Evolutionary conservation across 2,797 vertebrate genomes (phyloP).

Genomic region (Gouania willdenowi): DNA sequence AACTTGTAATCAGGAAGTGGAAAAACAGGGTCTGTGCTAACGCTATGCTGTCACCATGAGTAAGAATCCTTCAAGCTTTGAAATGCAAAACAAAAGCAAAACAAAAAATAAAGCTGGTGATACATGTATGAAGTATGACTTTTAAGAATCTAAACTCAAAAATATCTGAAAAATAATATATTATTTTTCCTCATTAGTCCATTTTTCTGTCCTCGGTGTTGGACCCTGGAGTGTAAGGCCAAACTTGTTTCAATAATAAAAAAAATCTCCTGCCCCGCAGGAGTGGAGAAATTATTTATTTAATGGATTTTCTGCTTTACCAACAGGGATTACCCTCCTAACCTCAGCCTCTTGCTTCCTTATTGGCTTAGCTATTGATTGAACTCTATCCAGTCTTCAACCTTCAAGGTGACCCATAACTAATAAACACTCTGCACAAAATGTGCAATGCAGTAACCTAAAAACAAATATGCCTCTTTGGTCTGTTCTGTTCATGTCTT

Average conservation of each 20-base stretch:
- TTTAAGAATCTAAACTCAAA: too few relatives aligned
- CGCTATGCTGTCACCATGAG: too few relatives aligned
- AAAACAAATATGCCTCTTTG: constrained; percentile 11
- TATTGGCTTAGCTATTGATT: constrained; percentile 73
- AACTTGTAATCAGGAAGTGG: too few relatives aligned
- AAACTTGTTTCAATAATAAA: constrained; percentile 51
- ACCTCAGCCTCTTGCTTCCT: constrained; percentile 68
- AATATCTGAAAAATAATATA: too few relatives aligned
- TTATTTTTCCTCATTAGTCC: constrained; percentile 4
- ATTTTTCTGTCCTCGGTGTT: constrained; percentile 27
- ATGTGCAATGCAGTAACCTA: constrained; percentile 14
- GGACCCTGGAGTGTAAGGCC: constrained; percentile 14
- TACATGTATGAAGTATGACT: too few relatives aligned
- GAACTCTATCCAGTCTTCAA: constrained; percentile 50
- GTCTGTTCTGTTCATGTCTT: not conserved
- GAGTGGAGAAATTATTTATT: constrained; percentile 66
- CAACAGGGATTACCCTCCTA: constrained; percentile 73
- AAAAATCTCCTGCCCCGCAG: constrained; percentile 27
- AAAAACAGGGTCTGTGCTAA: too few relatives aligned
- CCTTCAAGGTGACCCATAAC: constrained; percentile 72
- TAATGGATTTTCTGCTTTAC: constrained; percentile 77
- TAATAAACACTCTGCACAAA: constrained; percentile 58
- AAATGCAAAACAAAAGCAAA: not conserved
- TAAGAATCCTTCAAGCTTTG: too few relatives aligned
- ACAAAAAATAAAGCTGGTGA: not conserved